Base-by-base conservation (phyloP, 2,888 invertebrate genomes). In the Ochropleura plecta region DNA sequence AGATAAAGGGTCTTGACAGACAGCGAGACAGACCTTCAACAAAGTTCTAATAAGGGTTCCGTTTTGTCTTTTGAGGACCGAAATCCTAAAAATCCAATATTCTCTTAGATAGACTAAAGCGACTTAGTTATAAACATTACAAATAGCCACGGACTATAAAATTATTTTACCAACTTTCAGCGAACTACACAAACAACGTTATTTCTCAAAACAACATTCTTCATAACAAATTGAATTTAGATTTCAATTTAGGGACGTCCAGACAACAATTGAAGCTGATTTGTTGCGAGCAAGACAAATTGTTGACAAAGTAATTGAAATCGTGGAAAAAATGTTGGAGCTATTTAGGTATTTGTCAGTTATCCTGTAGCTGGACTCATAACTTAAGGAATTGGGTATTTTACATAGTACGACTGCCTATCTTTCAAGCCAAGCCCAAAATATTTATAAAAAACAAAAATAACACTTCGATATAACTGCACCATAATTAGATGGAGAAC, bases 221-320 rank as follows among this genome's bases (percentile, higher is more conserved):
- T 74, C 57, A 73, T 73, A 59, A 10, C 44, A 79, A 87, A 82
- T 78, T 65, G 71, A 85, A 82, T 85, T 87, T 68, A 30, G 62
- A 79, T 85, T 82, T 73, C 79, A 77, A 82, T 82, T 85, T 82
- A 18, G 66, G 48, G 16, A 40, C 53, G 66, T 71, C 59, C 70
- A 71, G 68, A 70, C 72, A 78, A 84, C 76, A 84, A 85, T 78
- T 68, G 82, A 40, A 46, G 72, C 42, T 87, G 72, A 87, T 87
- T 85, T 76, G 57, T 76, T 68, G 70, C 20, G 53, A 72, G 59
- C 40, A 73, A 74, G 63, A 85, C 62, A 64, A 85, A 85, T 73
- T 73, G 73, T 71, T 73, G 48, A 30, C 68, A 67, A 51, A 53
- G 57, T 63, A 63, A 67, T 53, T 42, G 76, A 71, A 79, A 69